phyloP scores from a whole-genome alignment of 2,113 vertebrate species.

The Gallinago jamesoni region DNA sequence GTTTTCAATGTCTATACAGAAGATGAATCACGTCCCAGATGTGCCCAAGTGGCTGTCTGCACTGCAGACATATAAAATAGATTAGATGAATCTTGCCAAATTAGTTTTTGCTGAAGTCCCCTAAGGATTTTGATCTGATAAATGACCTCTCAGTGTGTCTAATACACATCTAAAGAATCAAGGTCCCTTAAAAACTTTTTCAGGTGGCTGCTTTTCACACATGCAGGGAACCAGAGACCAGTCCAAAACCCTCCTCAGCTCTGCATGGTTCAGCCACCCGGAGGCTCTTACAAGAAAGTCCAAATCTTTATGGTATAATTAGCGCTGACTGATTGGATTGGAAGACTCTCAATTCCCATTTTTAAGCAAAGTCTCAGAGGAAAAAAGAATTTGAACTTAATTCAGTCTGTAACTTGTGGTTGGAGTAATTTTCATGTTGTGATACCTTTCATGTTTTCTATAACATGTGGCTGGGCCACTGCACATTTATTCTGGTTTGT shows the following conservation, averaged over 20 bases:
- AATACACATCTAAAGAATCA: not conserved
- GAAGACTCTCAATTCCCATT: not conserved
- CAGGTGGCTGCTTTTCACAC: not conserved
- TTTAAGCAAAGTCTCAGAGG: not conserved
- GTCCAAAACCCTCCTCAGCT: not conserved
- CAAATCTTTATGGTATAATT: not conserved
- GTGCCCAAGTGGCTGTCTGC: not conserved
- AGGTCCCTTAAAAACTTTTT: not conserved
- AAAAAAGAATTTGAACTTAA: not conserved
- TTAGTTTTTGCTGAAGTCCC: conserved; percentile 9
- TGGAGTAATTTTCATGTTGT: not conserved
- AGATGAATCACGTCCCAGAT: conserved; percentile 25
- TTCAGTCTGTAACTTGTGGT: not conserved
- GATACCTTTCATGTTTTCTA: not conserved
- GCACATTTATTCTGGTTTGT: not conserved
- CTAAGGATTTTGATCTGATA: conserved; percentile 11
- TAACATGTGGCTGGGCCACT: not conserved
- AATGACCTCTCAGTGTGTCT: not conserved
- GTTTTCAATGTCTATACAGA: conserved; percentile 22
- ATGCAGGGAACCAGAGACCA: not conserved
- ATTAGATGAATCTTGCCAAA: conserved; percentile 15
- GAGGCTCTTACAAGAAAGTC: not conserved
- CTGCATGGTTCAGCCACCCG: not conserved
- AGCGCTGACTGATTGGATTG: not conserved
- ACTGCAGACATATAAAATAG: not conserved